Evolutionary conservation across 2,888 invertebrate species (phyloP).

Genomic region (Calameuta filiformis): DNA sequence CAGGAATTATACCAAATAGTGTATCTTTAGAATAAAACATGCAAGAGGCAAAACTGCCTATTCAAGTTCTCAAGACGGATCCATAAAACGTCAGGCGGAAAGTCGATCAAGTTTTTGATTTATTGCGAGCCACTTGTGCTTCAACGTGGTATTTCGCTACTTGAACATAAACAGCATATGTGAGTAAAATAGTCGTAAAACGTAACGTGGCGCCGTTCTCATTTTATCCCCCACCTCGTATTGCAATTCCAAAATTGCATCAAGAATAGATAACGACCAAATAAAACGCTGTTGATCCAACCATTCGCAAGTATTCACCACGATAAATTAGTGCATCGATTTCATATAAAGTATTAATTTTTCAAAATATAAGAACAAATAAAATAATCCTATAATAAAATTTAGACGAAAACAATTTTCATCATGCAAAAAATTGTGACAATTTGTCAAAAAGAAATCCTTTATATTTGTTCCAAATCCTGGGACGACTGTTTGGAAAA

Average conservation of each 20-base stretch:
- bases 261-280: neutral
- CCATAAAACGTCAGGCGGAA: slow-evolving; percentile 20
- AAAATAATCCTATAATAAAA: neutral
- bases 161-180: neutral
- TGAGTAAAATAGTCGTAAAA: slow-evolving; percentile 5
- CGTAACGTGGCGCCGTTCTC: neutral
- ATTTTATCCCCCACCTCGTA: neutral
- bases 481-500: neutral
- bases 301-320: neutral
- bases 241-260: neutral
- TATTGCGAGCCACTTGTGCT: slow-evolving; percentile 15
- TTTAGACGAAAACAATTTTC: neutral
- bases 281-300: neutral
- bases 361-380: no score
- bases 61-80: slow-evolving; percentile 17
- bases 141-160: slow-evolving; percentile 1
- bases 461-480: neutral
- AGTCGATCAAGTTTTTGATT: slow-evolving; percentile 27
- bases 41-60: neutral
- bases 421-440: neutral
- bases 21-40: neutral
- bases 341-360: neutral
- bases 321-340: neutral
- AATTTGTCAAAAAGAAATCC: neutral
- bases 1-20: neutral